A percentile compares a stretch with the other conserved stretches of the same genome.
These are phyloP conservation scores for Netelia melanura DNA, from an alignment of 2,888 invertebrate species.

Conservation along the genomic window DNA sequence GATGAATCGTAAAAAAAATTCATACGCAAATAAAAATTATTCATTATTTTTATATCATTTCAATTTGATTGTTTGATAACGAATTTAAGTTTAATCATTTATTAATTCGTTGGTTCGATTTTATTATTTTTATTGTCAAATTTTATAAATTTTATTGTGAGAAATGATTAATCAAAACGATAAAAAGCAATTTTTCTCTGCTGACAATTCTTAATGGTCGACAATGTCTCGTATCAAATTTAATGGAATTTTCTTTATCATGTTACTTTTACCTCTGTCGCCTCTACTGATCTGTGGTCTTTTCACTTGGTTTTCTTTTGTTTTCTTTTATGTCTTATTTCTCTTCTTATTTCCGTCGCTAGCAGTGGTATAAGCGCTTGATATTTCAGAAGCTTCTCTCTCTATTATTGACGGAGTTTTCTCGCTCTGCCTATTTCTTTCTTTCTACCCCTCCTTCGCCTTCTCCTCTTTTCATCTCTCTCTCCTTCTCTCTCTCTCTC, in stretches of 20 bases:
- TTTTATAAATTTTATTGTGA: no score
- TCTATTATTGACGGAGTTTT: slow-evolving; percentile 39
- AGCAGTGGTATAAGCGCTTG: slow-evolving; percentile 2
- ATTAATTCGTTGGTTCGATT: no score
- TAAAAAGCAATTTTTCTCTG: no score
- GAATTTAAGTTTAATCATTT: no score
- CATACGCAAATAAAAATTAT: no score
- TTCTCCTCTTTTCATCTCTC: no score
- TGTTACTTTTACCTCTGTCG: background rate
- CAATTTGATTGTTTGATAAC: no score
- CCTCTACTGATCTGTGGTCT: background rate
- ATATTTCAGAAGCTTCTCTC: slow-evolving; percentile 16
- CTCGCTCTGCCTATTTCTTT: background rate
- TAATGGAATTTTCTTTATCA: background rate
- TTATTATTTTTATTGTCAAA: no score
- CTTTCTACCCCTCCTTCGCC: background rate
- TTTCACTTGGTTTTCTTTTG: background rate
- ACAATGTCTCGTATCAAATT: no score
- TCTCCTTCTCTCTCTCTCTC: background rate
- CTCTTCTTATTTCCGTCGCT: background rate
- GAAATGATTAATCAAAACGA: no score
- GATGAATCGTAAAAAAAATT: background rate
- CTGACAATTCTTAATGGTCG: no score
- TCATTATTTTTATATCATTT: no score
- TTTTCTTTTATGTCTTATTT: background rate